Percentiles rank a stretch among this genome's conserved stretches.
Conservation (phyloP, 2,113 vertebrate species). For the Nymphicus hollandicus region DNA sequence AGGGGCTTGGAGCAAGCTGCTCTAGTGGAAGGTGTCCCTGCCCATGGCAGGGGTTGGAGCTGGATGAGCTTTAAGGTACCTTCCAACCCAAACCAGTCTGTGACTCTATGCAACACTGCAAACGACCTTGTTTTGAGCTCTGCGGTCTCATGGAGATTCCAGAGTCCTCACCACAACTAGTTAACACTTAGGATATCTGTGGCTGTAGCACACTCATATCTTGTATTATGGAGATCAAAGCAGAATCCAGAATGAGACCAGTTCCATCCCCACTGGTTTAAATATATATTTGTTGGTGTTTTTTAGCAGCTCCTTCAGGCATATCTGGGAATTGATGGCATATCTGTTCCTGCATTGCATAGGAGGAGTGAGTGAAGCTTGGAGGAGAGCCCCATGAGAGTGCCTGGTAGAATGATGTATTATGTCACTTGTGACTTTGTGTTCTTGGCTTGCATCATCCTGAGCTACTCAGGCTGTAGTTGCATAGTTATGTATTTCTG, state of each 20-base stretch:
- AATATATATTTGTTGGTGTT: background rate
- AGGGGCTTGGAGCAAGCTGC: background rate
- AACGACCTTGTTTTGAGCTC: background rate
- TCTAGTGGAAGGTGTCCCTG: background rate
- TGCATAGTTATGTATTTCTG: background rate
- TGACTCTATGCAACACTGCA: background rate
- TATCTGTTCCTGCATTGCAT: background rate
- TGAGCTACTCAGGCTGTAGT: background rate
- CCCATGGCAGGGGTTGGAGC: background rate
- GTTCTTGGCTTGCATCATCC: background rate
- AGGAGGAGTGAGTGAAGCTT: background rate
- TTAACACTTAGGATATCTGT: background rate
- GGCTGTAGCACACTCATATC: background rate
- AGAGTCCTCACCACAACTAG: background rate
- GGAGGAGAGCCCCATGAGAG: background rate
- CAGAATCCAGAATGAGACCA: background rate
- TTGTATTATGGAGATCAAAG: background rate
- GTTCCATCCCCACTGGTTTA: background rate
- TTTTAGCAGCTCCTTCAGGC: background rate
- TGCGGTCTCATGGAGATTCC: background rate
- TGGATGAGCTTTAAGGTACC: background rate
- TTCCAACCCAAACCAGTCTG: background rate
- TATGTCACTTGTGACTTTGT: background rate
- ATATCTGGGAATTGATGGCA: background rate
- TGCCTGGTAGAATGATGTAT: background rate